A percentile compares a stretch with the other conserved stretches of the same genome.
These are phyloP conservation scores for Ricordea florida DNA, from an alignment of 92 coral and sea anemone genomes.

Conservation along the genomic window DNA sequence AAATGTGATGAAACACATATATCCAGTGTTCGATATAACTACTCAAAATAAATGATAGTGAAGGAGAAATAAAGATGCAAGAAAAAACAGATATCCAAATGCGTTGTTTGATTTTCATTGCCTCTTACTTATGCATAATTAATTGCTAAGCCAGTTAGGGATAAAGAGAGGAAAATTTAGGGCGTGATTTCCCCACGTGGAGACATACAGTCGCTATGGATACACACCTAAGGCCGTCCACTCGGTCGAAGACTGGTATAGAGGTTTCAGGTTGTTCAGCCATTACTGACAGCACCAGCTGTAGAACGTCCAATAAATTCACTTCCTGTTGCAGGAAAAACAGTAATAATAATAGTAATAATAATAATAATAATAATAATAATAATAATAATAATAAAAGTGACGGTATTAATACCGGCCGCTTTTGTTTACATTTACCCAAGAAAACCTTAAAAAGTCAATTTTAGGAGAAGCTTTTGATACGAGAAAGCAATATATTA, in stretches of 20 bases:
- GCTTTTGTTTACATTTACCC: too few relatives aligned
- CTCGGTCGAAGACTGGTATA: slow-evolving; percentile 83
- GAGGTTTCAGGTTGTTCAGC: slow-evolving; percentile 90
- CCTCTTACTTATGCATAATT: too few relatives aligned
- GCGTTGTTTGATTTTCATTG: too few relatives aligned
- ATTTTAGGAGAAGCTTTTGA: too few relatives aligned
- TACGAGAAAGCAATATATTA: not conserved
- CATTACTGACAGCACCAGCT: slow-evolving; percentile 89
- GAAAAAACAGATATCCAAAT: not conserved
- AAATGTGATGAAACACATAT: too few relatives aligned
- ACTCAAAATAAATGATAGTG: not conserved
- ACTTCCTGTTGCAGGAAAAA: slow-evolving; percentile 71
- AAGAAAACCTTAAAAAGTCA: too few relatives aligned
- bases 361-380: not conserved
- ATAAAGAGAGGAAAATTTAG: not conserved
- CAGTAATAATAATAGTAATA: not conserved
- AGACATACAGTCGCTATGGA: not conserved
- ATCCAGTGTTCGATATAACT: too few relatives aligned
- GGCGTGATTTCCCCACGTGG: not conserved
- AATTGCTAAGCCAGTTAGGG: not conserved
- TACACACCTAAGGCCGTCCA: slow-evolving; percentile 86
- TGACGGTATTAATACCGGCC: too few relatives aligned
- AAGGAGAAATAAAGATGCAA: not conserved
- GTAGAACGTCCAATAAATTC: slow-evolving; percentile 90
- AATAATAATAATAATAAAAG: too few relatives aligned